Conservation (phyloP, 1,140 invertebrate genomes). For the Augochlora pura region DNA sequence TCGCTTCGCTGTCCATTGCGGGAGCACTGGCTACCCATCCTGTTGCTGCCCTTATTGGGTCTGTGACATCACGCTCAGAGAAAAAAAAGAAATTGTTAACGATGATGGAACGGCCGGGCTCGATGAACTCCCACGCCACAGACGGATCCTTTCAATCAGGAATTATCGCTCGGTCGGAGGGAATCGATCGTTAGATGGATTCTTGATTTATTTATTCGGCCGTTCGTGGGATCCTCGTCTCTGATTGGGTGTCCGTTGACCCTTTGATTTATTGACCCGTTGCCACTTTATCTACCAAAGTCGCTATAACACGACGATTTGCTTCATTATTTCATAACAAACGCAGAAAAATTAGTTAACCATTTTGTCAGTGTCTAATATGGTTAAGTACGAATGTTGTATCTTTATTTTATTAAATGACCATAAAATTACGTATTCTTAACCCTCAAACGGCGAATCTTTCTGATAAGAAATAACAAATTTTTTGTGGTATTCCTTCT, state of each 20-base stretch:
- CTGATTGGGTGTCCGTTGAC: neutral
- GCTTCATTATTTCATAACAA: too few species aligned
- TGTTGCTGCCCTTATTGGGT: neutral
- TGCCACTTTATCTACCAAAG: neutral
- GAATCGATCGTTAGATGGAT: too few species aligned
- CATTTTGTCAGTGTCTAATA: too few species aligned
- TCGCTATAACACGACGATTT: too few species aligned
- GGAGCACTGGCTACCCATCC: neutral
- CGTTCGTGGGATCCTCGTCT: neutral
- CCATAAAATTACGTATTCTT: too few species aligned
- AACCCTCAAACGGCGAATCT: too few species aligned
- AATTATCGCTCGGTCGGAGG: neutral
- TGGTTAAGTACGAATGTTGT: too few species aligned
- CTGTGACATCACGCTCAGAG: neutral
- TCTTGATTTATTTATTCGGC: neutral
- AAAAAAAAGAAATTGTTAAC: neutral
- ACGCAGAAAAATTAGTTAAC: too few species aligned
- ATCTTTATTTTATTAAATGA: too few species aligned
- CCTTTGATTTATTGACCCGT: neutral
- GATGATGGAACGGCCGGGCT: neutral
- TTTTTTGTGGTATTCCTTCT: too few species aligned
- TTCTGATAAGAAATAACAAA: too few species aligned
- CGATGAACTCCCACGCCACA: neutral
- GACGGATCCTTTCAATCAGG: too few species aligned
- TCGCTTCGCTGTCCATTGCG: slow-evolving; percentile 14